Conservation (phyloP, 2,797 vertebrate species). For the Fistularia commersonii region DNA sequence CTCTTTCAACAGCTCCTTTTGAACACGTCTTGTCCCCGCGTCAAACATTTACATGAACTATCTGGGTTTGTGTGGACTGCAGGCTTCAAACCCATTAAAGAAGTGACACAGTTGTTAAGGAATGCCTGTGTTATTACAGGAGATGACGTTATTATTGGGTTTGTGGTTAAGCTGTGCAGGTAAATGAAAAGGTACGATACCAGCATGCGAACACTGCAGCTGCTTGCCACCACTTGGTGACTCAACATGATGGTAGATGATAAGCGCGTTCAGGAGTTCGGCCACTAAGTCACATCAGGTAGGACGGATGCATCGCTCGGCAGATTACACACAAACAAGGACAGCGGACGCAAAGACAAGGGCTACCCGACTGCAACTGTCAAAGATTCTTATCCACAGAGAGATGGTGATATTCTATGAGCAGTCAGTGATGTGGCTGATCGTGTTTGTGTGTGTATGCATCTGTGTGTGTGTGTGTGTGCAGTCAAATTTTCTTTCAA, state of each 20-base stretch:
- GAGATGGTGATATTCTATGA: constrained; percentile 36
- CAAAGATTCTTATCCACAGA: constrained; percentile 5
- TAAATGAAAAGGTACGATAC: constrained; percentile 62
- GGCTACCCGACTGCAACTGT: constrained; percentile 47
- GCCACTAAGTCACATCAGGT: constrained; percentile 57
- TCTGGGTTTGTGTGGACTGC: constrained; percentile 50
- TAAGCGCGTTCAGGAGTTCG: constrained; percentile 31
- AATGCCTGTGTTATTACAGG: constrained; percentile 65
- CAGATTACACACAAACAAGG: constrained; percentile 21
- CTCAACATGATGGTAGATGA: constrained; percentile 38
- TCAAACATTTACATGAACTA: constrained; percentile 55
- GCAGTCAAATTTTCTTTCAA: no score
- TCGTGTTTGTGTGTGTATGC: constrained; percentile 25
- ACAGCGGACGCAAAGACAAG: constrained; percentile 36
- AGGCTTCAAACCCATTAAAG: constrained; percentile 52
- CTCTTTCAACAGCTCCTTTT: constrained; percentile 44
- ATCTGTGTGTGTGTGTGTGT: constrained; percentile 4
- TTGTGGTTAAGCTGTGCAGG: constrained; percentile 19
- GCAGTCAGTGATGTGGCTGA: constrained; percentile 19
- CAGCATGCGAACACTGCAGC: constrained; percentile 49
- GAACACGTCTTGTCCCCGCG: constrained; percentile 42
- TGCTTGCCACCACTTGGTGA: constrained; percentile 50
- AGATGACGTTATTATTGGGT: constrained; percentile 36
- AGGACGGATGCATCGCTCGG: constrained; percentile 28
- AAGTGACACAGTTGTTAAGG: constrained; percentile 60